A percentile compares a stretch with the other conserved stretches of the same genome.
phyloP scores from a whole-genome alignment of 2,797 vertebrate species.

The Ctenopoma multispine region DNA sequence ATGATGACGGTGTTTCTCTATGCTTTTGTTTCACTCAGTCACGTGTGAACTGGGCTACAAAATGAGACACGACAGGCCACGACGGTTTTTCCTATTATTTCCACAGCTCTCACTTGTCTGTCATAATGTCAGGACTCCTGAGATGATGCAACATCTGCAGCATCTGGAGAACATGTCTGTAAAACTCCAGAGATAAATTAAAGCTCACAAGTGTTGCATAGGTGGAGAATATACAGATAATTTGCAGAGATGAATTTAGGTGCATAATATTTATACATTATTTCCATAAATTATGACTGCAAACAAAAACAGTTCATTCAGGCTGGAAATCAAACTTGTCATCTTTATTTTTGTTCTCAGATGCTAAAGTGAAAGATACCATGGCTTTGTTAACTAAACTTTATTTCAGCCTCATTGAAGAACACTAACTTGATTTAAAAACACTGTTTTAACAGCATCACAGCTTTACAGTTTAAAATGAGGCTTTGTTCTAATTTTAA shows the following conservation, averaged over 20 bases:
- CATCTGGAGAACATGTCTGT: slow-evolving; percentile 6
- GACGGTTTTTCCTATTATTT: slow-evolving; percentile 1
- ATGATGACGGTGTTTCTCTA: slow-evolving; percentile 76
- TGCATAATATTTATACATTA: neutral
- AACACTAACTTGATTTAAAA: neutral
- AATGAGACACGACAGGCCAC: neutral
- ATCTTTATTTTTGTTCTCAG: neutral
- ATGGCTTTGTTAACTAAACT: neutral
- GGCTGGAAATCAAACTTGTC: neutral
- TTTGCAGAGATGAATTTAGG: too few relatives aligned
- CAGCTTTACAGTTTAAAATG: neutral
- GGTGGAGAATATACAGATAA: neutral
- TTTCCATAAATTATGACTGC: too few relatives aligned
- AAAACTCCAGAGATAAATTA: too few relatives aligned
- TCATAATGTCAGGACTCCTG: neutral
- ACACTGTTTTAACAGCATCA: too few relatives aligned
- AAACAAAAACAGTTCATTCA: neutral
- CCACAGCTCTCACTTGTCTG: neutral
- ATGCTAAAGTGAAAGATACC: neutral
- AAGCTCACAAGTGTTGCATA: neutral
- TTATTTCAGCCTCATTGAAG: neutral
- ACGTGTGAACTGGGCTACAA: slow-evolving; percentile 56
- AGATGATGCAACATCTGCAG: neutral
- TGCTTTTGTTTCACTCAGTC: slow-evolving; percentile 75
- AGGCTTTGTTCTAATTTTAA: too few relatives aligned